Base-by-base conservation (phyloP, 2,113 vertebrate genomes). In the Hystrix brachyura region DNA sequence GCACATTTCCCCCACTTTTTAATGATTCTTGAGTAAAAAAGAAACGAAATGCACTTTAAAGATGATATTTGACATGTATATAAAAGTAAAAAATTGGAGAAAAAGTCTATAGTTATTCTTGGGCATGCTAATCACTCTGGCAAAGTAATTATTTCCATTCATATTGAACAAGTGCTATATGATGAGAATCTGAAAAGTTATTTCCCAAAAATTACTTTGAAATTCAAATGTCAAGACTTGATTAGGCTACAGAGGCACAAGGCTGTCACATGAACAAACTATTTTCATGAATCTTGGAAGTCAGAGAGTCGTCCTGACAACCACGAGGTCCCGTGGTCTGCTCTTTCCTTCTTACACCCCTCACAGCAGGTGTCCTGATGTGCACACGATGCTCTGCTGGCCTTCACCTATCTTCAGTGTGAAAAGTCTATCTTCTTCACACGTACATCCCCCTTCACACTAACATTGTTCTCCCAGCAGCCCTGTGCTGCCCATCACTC, bases 191-290 rank as follows among this genome's bases (percentile, higher is more conserved):
- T 96, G 95, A 95, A 95, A 97, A 93, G 87, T 92, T 90, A 94
- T 94, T 97, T 97, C 17, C 67, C 90, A 0, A 10, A 95, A 95
- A 94, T 92, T 93, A 74, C 86, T 81, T 81, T 32, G 51, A 94
- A 96, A 96, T 96, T 93, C 97, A 97, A 98, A 96, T 96, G 71
- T 94, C 94, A 97, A 85, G 96, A 88, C 78, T 96, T 90, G 94
- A 92, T 92, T 64, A 88, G 90, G 90, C 32, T 91, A 48, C 1
- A 59, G 65, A 62, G 29, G 46, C 94, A 9, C 1, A 25, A 5
- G 11, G 11, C 43, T 81, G 86, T 46, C 25, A 0, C 59, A 34
- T 10, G 83, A 90, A n/a, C 62, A 82, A 64, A 79, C 38, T 60
- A 43, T 80, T 51, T 82, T 53, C 0, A 0, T 80, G 38, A 59